These are phyloP conservation scores for Corythoichthys haematopterus DNA, from an alignment of 2,113 vertebrate species.

Conservation along the genomic window DNA sequence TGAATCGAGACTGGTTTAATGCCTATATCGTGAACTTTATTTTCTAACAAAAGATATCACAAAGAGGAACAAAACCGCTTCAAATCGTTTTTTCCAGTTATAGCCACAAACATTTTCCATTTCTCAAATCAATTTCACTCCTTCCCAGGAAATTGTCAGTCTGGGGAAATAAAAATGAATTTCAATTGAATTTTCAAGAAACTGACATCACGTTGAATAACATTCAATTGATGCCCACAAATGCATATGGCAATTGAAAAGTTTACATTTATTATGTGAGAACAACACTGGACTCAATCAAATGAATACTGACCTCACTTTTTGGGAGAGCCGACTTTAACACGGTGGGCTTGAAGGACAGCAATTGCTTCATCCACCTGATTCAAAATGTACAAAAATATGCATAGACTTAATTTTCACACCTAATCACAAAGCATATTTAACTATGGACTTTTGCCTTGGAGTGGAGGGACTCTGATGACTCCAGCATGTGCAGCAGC, in stretches of 20 bases:
- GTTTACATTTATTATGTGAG: too few relatives aligned
- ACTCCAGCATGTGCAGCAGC: constrained; percentile 89
- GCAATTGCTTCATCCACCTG: constrained; percentile 89
- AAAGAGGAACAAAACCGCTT: constrained; percentile 44
- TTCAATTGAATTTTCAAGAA: not conserved
- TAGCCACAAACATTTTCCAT: constrained; percentile 5
- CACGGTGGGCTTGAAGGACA: constrained; percentile 87
- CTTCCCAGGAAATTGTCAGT: constrained; percentile 29
- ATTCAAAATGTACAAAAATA: not conserved
- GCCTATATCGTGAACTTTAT: constrained; percentile 58
- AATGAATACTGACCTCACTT: constrained; percentile 60
- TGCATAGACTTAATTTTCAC: not conserved
- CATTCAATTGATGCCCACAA: too few relatives aligned
- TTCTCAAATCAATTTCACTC: constrained; percentile 14
- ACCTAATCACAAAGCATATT: not conserved
- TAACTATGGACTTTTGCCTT: constrained; percentile 71
- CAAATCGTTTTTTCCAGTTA: constrained; percentile 26
- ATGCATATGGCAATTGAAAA: too few relatives aligned
- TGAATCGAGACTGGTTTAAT: constrained; percentile 52
- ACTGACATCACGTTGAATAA: not conserved
- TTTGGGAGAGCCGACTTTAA: constrained; percentile 56
- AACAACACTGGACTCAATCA: not conserved
- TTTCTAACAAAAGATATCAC: constrained; percentile 54
- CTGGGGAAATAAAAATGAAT: constrained; percentile 18
- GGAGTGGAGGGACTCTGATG: constrained; percentile 81